These are phyloP conservation scores for Syritta pipiens DNA, from an alignment of 2,888 invertebrate species.

Conservation along the genomic window DNA sequence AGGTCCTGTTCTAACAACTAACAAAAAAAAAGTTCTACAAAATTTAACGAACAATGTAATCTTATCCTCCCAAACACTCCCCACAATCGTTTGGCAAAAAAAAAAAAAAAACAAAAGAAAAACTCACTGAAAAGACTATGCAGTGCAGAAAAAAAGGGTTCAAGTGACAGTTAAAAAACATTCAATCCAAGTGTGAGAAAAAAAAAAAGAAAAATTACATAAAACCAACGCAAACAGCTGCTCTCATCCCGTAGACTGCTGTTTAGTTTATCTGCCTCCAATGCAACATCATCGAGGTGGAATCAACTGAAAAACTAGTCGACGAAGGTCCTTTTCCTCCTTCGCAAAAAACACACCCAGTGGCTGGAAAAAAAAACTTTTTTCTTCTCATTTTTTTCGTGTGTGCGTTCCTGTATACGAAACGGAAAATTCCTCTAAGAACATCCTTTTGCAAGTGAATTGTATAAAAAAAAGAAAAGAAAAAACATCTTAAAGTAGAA, in stretches of 20 bases:
- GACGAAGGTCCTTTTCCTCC: slow-evolving; percentile 36
- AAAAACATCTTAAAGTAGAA: too few species aligned
- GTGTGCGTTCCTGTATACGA: slow-evolving; percentile 2
- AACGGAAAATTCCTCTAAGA: too few species aligned
- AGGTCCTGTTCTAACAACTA: slow-evolving; percentile 16
- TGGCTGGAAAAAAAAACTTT: slow-evolving; percentile 15
- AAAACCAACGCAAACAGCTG: slow-evolving; percentile 68
- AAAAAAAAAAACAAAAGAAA: too few species aligned
- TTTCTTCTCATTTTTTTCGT: too few species aligned
- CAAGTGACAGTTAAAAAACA: too few species aligned
- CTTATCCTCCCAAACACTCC: too few species aligned
- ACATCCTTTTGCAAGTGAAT: too few species aligned
- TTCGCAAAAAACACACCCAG: slow-evolving; percentile 66
- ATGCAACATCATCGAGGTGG: slow-evolving; percentile 21
- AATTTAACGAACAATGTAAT: not conserved
- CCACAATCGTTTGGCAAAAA: too few species aligned
- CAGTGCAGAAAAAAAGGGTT: too few species aligned
- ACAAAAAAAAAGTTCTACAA: slow-evolving; percentile 5
- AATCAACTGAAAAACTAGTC: slow-evolving; percentile 41
- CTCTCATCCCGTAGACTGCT: slow-evolving; percentile 63
- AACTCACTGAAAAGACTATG: too few species aligned
- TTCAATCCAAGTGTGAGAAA: not conserved
- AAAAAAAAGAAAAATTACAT: slow-evolving; percentile 54
- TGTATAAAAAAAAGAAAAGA: not conserved
- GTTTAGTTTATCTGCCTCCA: slow-evolving; percentile 42